Evolutionary conservation across 2,797 vertebrate genomes (phyloP).

Genomic region (Gallinago nigripennis): DNA sequence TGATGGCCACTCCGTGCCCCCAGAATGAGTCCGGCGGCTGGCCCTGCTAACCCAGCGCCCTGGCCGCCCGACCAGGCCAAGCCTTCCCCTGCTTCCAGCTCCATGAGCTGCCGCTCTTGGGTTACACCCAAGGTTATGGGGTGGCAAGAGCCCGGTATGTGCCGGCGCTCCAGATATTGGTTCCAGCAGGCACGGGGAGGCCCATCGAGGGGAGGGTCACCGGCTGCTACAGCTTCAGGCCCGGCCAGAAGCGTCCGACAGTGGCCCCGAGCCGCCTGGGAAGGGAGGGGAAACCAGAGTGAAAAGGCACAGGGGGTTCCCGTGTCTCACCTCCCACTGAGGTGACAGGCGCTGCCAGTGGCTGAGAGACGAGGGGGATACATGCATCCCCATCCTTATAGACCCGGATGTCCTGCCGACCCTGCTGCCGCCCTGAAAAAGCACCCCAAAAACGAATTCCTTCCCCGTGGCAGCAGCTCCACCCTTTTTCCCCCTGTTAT

Average conservation of each 20-base stretch:
- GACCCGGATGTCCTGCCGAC: fast-evolving
- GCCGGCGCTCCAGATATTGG: not conserved
- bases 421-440: not conserved
- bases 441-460: not conserved
- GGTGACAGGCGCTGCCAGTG: not conserved
- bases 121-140: slow-evolving; percentile 38
- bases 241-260: slow-evolving; percentile 32
- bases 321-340: not conserved
- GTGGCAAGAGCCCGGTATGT: not conserved
- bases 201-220: slow-evolving; percentile 28
- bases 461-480: not conserved
- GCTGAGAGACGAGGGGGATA: not conserved
- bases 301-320: not conserved
- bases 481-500: slow-evolving; percentile 41
- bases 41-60: not conserved
- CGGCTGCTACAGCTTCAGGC: slow-evolving; percentile 56
- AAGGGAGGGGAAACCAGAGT: slow-evolving; percentile 42
- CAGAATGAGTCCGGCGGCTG: fast-evolving
- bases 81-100: slow-evolving; percentile 8
- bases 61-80: not conserved
- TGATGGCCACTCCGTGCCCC: fast-evolving
- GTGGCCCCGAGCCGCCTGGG: not conserved
- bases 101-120: not conserved
- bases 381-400: fast-evolving
- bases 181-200: not conserved